Base-by-base conservation (phyloP, 2,888 invertebrate genomes). In the Gnatocerus cornutus region DNA sequence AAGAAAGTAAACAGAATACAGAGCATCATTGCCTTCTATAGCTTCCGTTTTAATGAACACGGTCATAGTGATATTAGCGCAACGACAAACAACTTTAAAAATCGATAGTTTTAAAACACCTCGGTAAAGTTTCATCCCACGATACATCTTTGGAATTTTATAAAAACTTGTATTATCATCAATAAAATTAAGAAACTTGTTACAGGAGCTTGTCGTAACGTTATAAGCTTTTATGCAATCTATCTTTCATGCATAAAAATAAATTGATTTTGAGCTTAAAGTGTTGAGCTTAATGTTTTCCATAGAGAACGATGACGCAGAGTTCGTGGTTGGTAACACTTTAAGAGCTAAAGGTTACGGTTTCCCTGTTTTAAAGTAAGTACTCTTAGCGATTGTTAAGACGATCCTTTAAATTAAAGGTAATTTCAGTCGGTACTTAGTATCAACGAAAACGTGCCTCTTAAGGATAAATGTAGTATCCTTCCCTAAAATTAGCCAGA, bases 1-100 rank as follows among this genome's bases (percentile, higher is more conserved):
- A 65, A 61, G 64, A 68, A 65, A 64, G 65, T 68, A 55, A 68
- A 71, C 59, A 71, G 63, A 68, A 65, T 65, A 45, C 59, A 53
- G 45, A 69, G 52, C 59, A 63, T 56, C 55, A 33, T 45, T 48
- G 55, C 59, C 48, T 56, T 39, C 21, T 56, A 56, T 27, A 45
- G 48, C 48, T 33, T 56, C 43, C 37, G 41, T 53, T 64, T 53
- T 64, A 64, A 55, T 55, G 64, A 64, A 64, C 43, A 52, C 12
- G 16, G 41, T 41, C 43, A 29, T 46, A 50, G 13, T 62, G 62
- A 62, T 62, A 61, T 37, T 48, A 52, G 14, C 50, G 12, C 46
- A 2, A 29, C 50, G 48, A 52, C 59, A 59, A 59, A 59, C 59
- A 59, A 30, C 27, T 33, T 50, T 45, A 16, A 30, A 59, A 59